These are phyloP conservation scores for Notamacropus eugenii DNA, from an alignment of 2,797 vertebrate genomes.

Conservation along the genomic window DNA sequence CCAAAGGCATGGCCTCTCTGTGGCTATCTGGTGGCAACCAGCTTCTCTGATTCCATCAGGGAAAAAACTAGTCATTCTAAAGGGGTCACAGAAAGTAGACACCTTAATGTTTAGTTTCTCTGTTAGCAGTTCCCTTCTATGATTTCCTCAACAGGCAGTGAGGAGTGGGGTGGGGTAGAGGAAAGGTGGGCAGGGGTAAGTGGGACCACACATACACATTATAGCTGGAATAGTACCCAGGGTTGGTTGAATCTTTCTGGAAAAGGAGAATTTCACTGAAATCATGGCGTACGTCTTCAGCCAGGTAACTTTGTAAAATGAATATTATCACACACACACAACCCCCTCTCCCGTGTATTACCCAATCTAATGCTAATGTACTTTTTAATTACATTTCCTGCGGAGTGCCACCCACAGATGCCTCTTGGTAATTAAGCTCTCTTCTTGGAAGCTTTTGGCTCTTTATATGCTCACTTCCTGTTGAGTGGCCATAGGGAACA, in stretches of 20 bases:
- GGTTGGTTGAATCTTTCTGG: not conserved
- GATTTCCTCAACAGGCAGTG: not conserved
- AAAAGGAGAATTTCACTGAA: not conserved
- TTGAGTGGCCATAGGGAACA: not conserved
- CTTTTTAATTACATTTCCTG: not conserved
- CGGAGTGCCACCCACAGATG: not conserved
- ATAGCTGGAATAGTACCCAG: not conserved
- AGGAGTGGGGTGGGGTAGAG: not conserved
- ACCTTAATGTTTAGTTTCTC: no score
- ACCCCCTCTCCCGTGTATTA: not conserved
- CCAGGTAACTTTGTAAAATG: not conserved
- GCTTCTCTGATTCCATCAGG: not conserved
- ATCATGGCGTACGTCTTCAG: not conserved
- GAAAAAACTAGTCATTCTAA: not conserved
- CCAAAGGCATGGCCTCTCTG: not conserved
- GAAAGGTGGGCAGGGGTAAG: not conserved
- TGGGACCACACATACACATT: no score
- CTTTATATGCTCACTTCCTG: not conserved
- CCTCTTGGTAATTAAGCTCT: not conserved
- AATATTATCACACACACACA: not conserved
- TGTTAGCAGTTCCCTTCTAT: not conserved
- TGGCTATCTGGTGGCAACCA: not conserved
- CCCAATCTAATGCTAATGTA: not conserved
- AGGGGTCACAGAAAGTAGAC: not conserved
- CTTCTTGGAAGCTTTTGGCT: not conserved